Base-by-base conservation (phyloP, 92 coral and sea anemone genomes). In the Zoanthus sansibaricus region DNA sequence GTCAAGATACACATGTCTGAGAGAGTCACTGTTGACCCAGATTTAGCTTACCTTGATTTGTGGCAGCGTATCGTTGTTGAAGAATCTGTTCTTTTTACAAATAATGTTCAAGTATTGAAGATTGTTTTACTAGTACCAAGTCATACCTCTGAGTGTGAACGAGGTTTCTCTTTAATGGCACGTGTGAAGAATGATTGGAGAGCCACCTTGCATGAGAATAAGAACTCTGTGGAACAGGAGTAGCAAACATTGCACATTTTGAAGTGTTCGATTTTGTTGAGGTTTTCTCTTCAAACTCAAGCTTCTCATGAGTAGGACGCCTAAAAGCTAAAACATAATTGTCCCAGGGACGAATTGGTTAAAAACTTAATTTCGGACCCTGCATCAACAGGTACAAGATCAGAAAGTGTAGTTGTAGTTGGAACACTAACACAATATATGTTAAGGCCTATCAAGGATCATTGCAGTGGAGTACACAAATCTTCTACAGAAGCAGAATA, bases 381-480 rank as follows among this genome's bases (percentile, higher is more conserved):
- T 25, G 25, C 0, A 0, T 25, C 89, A 71, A 88, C 88, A 20
- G 86, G 88, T 20, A 93, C 94, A 80, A 88, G 94, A 72, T 92
- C 94, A 73, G 92, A 93, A 72, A 89, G 79, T 47, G 75, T 86
- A 17, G 86, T 47, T 25, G 52, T 79, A 69, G 91, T 92, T 84
- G 82, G 90, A 25, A 56, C 32, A 6, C 52, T 86, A 56, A 70
- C 90, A 13, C 79, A 67, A 70, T 87, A 91, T 30, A 67, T 69
- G 84, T 83, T 90, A 10, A 70, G 61, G 31, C 94, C 88, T 8
- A 88, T 82, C 72, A 86, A 70, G 9, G 90, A 88, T 33, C 89
- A 91, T 51, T 83, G 76, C 85, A 77, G 20, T 12, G 92, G 75
- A 15, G 87, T 25, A 25, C 25, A 25, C 25, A 25, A 25, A 25